A percentile compares a stretch with the other conserved stretches of the same genome.
Evolutionary conservation across 2,888 invertebrate genomes (phyloP).

Genomic region (Alviniconcha strummeri): DNA sequence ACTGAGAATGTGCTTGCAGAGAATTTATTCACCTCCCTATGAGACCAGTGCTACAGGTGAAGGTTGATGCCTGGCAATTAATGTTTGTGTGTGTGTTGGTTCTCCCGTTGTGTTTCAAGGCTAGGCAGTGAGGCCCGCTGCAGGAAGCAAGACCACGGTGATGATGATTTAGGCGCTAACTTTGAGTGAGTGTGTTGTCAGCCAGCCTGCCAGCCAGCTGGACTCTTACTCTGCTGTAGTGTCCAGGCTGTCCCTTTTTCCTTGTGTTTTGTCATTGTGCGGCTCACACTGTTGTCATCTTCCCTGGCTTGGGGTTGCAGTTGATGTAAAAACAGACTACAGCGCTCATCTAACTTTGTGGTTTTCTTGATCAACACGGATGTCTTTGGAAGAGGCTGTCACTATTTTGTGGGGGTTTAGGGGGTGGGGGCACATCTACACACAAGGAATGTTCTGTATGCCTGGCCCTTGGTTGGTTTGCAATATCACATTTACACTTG

Average conservation of each 20-base stretch:
- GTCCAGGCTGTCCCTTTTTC: background rate
- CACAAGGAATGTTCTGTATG: too few relatives aligned
- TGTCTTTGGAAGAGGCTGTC: background rate
- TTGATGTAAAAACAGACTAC: background rate
- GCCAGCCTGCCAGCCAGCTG: conserved; percentile 6
- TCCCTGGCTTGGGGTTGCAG: background rate
- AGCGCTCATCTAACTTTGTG: background rate
- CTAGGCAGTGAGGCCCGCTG: conserved; percentile 4
- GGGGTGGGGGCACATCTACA: too few relatives aligned
- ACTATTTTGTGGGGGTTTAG: too few relatives aligned
- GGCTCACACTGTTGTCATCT: background rate
- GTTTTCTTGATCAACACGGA: background rate
- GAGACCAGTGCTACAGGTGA: background rate
- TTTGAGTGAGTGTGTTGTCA: conserved; percentile 57
- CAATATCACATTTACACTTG: too few relatives aligned
- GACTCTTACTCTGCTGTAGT: conserved; percentile 26
- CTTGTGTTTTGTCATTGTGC: background rate
- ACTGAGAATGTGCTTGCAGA: background rate
- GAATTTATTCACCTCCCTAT: background rate
- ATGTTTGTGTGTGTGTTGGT: background rate
- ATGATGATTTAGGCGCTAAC: conserved; percentile 55
- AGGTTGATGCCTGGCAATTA: too few relatives aligned
- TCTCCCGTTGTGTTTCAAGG: conserved; percentile 24
- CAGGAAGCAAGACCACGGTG: conserved; percentile 26
- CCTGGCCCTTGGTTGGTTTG: too few relatives aligned